phyloP scores from a whole-genome alignment of 2,797 vertebrate genomes.

The Ataeniobius toweri region DNA sequence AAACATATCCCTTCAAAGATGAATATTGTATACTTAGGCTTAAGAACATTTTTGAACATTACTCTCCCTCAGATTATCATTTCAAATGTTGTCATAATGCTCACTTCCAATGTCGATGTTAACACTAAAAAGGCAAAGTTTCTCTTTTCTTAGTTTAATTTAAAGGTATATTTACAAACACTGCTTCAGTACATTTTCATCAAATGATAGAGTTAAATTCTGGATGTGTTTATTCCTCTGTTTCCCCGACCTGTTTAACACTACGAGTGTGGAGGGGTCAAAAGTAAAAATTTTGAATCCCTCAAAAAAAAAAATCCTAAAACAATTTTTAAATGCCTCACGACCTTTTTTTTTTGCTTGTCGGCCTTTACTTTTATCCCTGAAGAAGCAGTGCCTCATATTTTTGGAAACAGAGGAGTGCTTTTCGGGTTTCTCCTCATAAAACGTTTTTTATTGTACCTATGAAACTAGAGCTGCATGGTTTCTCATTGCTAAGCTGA shows the following conservation, averaged over 20 bases:
- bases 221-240: background rate
- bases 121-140: background rate
- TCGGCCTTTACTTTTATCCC: background rate
- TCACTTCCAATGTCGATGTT: background rate
- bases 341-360: background rate
- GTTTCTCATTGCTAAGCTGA: conserved; percentile 22
- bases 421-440: conserved; percentile 24
- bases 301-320: too few relatives aligned
- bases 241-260: background rate
- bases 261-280: background rate
- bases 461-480: conserved; percentile 21
- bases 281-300: too few relatives aligned
- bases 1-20: too few relatives aligned
- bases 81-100: background rate
- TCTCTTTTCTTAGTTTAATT: background rate
- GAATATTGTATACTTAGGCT: too few relatives aligned
- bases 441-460: conserved; percentile 45
- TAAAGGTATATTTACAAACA: background rate
- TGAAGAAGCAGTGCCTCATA: background rate
- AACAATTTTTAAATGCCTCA: background rate
- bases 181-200: background rate
- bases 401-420: background rate
- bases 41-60: too few relatives aligned
- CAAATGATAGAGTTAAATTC: background rate
- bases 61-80: background rate